Evolutionary conservation across 2,888 invertebrate species (phyloP).

Genomic region (Stegana nigrithorax): DNA sequence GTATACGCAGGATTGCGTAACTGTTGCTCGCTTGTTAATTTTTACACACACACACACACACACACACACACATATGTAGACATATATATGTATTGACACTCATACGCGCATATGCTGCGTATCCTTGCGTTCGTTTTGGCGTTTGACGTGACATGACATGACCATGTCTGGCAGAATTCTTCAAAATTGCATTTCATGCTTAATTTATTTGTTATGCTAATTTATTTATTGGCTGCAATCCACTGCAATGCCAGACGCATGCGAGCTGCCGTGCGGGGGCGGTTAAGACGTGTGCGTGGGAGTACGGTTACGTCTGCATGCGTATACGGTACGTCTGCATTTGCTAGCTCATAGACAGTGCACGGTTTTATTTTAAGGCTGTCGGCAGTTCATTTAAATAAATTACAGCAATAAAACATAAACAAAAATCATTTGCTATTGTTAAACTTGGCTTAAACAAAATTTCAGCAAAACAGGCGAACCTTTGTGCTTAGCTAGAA

Average conservation of each 20-base stretch:
- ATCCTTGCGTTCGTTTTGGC: not conserved
- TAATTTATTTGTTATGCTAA: slow-evolving; percentile 60
- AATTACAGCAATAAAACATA: no score
- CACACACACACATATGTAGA: not conserved
- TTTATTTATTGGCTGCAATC: slow-evolving; percentile 57
- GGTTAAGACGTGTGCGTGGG: no score
- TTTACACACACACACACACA: not conserved
- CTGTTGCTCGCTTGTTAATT: not conserved
- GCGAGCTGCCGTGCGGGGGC: no score
- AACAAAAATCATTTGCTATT: no score
- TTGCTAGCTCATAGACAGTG: not conserved
- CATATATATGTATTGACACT: not conserved
- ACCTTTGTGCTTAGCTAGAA: no score
- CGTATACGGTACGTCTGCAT: not conserved
- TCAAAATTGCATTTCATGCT: slow-evolving; percentile 59
- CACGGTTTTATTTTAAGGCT: not conserved
- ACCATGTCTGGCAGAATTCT: slow-evolving; percentile 37
- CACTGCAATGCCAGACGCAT: slow-evolving; percentile 9
- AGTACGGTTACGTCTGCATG: not conserved
- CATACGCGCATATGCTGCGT: not conserved
- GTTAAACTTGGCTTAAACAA: no score
- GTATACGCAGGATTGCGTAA: not conserved
- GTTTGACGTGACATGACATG: not conserved
- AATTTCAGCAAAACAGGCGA: no score
- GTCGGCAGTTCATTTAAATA: no score